Evolutionary conservation across 2,113 vertebrate genomes (phyloP), one percentile per base, ranked within the genome.

Genomic region (Progne subis): DNA sequence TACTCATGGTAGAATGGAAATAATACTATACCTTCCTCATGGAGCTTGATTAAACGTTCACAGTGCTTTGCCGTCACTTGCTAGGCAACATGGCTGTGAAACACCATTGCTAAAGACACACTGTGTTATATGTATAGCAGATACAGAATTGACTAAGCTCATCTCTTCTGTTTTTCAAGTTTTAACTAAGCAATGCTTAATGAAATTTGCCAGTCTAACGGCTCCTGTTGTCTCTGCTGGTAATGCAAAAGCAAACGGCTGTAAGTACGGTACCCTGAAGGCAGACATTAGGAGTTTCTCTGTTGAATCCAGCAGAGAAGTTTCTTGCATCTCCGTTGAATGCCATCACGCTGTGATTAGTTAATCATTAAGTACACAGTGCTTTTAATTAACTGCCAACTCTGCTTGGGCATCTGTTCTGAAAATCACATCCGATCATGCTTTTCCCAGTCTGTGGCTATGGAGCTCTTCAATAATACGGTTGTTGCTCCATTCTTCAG

Each of bases 381-480:
- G 96, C 97, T 98, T 98, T 98, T 98, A 98, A 98, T 98, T 98
- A 98, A 98, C 97, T 95, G 94, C 96, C 97, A 98, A 94, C 96
- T 96, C 97, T 97, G 94, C 94, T 59, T 89, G 57, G 97, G 96
- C 97, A 98, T 98, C 98, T 98, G 98, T 97, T 97, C 94, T 95
- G 93, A 90, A 76, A 95, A 93, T 97, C 95, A 93, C 95, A 76
- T 96, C 94, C 93, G 97, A 97, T 95, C 81, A 5, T 17, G 60
- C 92, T 94, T 90, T 92, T 96, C 95, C 94, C 76, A 44, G 63
- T 95, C 95, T 84, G 52, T 95, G 92, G 90, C 83, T 94, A 85
- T 31, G 70, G 92, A 95, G 64, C 92, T 74, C 79, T 96, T 94
- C 94, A 86, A 80, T 94, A 97, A 94, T 43, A 9, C 74, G 76